Evolutionary conservation across 1,140 invertebrate species (phyloP).

Genomic region (Lordiphosa stackelbergi): DNA sequence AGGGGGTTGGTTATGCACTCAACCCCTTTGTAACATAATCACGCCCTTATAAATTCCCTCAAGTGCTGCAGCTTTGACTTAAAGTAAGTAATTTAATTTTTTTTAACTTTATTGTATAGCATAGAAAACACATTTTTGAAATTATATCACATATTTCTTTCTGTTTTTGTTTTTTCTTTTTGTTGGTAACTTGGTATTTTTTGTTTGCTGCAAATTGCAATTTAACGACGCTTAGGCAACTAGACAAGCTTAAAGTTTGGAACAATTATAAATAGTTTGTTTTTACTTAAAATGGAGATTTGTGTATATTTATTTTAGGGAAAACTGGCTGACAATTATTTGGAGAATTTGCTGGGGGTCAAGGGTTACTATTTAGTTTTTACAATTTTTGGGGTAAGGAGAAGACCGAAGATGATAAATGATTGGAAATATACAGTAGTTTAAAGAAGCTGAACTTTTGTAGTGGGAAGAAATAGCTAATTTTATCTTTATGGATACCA

Average conservation of each 20-base stretch:
- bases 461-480: too few relatives aligned
- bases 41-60: conserved; percentile 25
- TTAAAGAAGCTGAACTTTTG: too few relatives aligned
- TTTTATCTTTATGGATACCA: too few relatives aligned
- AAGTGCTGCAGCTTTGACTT: conserved; percentile 24
- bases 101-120: conserved; percentile 19
- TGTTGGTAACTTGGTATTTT: conserved; percentile 6
- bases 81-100: conserved; percentile 12
- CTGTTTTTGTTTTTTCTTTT: conserved; percentile 20
- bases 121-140: conserved; percentile 69
- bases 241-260: conserved; percentile 55
- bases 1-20: conserved; percentile 27
- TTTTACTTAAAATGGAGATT: background rate
- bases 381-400: too few relatives aligned
- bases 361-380: too few relatives aligned
- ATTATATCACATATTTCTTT: conserved; percentile 67
- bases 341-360: background rate
- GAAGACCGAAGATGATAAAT: too few relatives aligned
- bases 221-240: conserved; percentile 40
- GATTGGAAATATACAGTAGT: too few relatives aligned
- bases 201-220: conserved; percentile 24
- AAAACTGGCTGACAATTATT: conserved; percentile 38
- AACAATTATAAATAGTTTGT: conserved; percentile 33
- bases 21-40: conserved; percentile 54
- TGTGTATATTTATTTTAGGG: conserved; percentile 5